Evolutionary conservation across 2,888 invertebrate genomes (phyloP).

Genomic region (Spialia ferax): DNA sequence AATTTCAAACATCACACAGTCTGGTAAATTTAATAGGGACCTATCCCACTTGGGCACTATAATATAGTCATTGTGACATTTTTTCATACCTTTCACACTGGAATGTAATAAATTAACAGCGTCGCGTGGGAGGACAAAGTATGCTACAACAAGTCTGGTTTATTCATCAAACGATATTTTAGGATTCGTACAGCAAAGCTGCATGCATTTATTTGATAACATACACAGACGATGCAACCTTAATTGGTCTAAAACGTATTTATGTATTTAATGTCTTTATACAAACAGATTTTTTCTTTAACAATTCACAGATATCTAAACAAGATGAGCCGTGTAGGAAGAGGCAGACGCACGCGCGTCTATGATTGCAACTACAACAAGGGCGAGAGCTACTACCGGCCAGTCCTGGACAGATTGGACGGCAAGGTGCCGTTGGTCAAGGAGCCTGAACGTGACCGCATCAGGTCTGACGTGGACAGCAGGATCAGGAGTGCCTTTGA

Average conservation of each 20-base stretch:
- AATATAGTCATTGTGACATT: too few relatives aligned
- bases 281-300: not conserved
- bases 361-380: slow-evolving; percentile 95
- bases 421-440: slow-evolving; percentile 82
- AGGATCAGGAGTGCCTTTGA: slow-evolving; percentile 72
- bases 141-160: too few relatives aligned
- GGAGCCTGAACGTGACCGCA: slow-evolving; percentile 71
- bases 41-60: not conserved
- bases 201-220: too few relatives aligned
- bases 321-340: slow-evolving; percentile 76
- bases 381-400: slow-evolving; percentile 94
- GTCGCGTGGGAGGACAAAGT: too few relatives aligned
- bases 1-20: slow-evolving; percentile 10
- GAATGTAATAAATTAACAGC: too few relatives aligned
- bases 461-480: slow-evolving; percentile 68
- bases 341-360: slow-evolving; percentile 93
- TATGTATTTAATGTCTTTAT: too few relatives aligned
- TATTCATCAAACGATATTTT: too few relatives aligned
- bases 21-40: not conserved
- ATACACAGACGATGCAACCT: too few relatives aligned
- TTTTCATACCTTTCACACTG: too few relatives aligned
- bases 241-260: too few relatives aligned
- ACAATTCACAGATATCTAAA: slow-evolving; percentile 43
- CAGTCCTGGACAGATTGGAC: slow-evolving; percentile 91
- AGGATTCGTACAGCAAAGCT: too few relatives aligned